These are phyloP conservation scores for Coregonus suidteri DNA, from an alignment of 2,797 vertebrate species.

Conservation along the genomic window DNA sequence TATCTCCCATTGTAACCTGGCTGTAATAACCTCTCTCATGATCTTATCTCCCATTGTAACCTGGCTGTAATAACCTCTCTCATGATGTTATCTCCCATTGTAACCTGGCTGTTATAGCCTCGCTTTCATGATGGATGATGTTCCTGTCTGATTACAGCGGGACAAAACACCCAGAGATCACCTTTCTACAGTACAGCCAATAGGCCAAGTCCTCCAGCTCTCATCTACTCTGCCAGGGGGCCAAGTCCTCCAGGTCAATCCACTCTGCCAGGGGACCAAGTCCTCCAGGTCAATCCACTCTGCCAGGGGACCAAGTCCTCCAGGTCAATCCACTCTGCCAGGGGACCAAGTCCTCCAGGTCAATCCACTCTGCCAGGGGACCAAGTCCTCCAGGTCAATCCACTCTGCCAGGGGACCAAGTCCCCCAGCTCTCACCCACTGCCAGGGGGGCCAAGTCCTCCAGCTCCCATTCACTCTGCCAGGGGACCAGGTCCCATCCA, in stretches of 20 bases:
- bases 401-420: conserved; percentile 28
- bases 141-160: conserved; percentile 75
- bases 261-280: conserved; percentile 27
- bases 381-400: conserved; percentile 23
- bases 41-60: conserved; percentile 74
- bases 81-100: conserved; percentile 77
- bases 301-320: conserved; percentile 3
- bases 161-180: conserved; percentile 71
- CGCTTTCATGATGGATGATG: conserved; percentile 72
- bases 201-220: conserved; percentile 48
- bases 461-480: too few species aligned
- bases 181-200: conserved; percentile 55
- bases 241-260: conserved; percentile 22
- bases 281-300: conserved; percentile 38
- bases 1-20: conserved; percentile 70
- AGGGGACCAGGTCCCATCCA: too few species aligned
- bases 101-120: conserved; percentile 71
- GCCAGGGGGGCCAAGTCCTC: too few species aligned
- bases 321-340: conserved; percentile 41
- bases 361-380: conserved; percentile 35
- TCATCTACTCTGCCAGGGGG: too few species aligned
- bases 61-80: conserved; percentile 70
- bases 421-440: background rate
- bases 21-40: conserved; percentile 75
- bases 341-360: conserved; percentile 15